Conservation (phyloP, 2,888 invertebrate species). For the Stenichneumon culpator region DNA sequence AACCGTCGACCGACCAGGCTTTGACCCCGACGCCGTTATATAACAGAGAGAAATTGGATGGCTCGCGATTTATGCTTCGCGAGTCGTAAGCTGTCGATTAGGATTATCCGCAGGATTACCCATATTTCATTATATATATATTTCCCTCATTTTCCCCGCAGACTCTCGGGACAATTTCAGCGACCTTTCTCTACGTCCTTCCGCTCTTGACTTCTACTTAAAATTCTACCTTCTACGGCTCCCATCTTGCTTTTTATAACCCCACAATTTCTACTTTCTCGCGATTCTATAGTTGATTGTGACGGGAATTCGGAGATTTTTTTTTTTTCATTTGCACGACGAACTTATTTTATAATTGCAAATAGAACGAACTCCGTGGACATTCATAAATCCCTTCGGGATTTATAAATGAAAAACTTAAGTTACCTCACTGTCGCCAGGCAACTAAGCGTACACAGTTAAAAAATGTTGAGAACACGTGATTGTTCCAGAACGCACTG, state of each 20-base stretch:
- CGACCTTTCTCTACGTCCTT: conserved; percentile 27
- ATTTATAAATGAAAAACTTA: no score
- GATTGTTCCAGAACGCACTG: no score
- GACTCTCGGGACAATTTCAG: not conserved
- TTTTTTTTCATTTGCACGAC: conserved; percentile 10
- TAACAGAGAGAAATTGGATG: conserved; percentile 66
- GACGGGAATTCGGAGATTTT: not conserved
- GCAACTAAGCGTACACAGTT: no score
- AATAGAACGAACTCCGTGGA: not conserved
- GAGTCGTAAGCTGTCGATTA: conserved; percentile 78
- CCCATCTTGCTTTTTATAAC: not conserved
- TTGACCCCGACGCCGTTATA: not conserved
- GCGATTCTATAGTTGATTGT: no score
- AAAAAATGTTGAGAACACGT: not conserved
- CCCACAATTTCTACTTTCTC: conserved; percentile 12
- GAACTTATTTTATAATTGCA: not conserved
- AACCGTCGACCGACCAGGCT: not conserved
- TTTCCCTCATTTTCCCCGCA: conserved; percentile 40
- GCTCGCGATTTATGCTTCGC: conserved; percentile 71
- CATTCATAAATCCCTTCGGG: no score
- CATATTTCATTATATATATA: conserved; percentile 47
- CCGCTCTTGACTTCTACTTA: conserved; percentile 36
- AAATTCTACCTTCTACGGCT: conserved; percentile 32
- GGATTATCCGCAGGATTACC: conserved; percentile 79
- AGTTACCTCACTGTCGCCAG: no score